phyloP scores from a whole-genome alignment of 2,113 vertebrate species.

The Festucalex cinctus region DNA sequence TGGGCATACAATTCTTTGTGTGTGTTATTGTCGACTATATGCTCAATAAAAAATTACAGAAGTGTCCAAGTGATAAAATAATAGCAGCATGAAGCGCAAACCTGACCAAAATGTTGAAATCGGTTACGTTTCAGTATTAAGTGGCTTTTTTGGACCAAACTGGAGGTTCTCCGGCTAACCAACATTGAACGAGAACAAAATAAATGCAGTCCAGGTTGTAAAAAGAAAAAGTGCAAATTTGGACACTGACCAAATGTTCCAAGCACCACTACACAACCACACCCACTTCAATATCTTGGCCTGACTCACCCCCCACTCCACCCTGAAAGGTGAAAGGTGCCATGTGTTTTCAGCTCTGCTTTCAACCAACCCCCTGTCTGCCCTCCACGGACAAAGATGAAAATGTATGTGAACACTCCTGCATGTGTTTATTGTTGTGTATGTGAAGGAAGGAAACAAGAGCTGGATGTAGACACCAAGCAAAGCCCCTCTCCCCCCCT shows the following conservation, averaged over 20 bases:
- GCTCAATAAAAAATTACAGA: too few relatives aligned
- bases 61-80: too few relatives aligned
- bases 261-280: conserved; percentile 1
- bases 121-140: too few relatives aligned
- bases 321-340: conserved; percentile 63
- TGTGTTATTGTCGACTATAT: too few relatives aligned
- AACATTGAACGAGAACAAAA: background rate
- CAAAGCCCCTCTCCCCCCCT: conserved; percentile 8
- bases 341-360: conserved; percentile 59
- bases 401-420: conserved; percentile 11
- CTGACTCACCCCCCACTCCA: conserved; percentile 10
- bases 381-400: conserved; percentile 4
- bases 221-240: conserved; percentile 29
- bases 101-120: too few relatives aligned
- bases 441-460: conserved; percentile 56
- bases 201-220: conserved; percentile 18
- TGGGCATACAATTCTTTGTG: too few relatives aligned
- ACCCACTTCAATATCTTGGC: conserved; percentile 21
- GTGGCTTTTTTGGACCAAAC: too few relatives aligned
- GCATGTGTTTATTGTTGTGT: conserved; percentile 20
- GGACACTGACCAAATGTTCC: conserved; percentile 55
- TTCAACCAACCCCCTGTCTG: conserved; percentile 27
- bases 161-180: background rate
- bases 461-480: conserved; percentile 47
- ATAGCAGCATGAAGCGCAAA: too few relatives aligned